Base-by-base conservation (phyloP, 2,113 vertebrate genomes). In the Todiramphus chloris region DNA sequence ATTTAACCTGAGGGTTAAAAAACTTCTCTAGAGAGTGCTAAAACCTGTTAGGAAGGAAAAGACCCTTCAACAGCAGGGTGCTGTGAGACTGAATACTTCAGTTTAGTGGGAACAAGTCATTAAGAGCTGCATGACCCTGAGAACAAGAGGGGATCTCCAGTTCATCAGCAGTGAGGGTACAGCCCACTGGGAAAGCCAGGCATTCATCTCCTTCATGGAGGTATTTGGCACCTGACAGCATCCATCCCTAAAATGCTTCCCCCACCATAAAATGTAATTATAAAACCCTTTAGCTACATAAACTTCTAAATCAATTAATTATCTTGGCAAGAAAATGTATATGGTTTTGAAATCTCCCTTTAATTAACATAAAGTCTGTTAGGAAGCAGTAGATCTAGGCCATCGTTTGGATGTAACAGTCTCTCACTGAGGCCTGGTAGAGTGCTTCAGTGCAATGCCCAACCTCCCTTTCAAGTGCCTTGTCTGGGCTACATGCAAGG, bases 351-450 rank as follows among this genome's bases (percentile, higher is more conserved):
- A 84, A 92, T 79, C 41, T 94, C 53, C 12, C 58, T 87, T 94
- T 96, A 97, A 96, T 97, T 96, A 97, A 96, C 58, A 39, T 23
- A 8, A 87, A 75, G 41, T 79, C 70, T 4, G 3, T 93, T 92
- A 89, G 69, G 70, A 94, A 94, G 74, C 3, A 1, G 66, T 66
- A 96, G 67, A 94, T 96, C 80, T 94, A 73, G 89, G 92, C 60
- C 80, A 84, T 89, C 28, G 11, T 19, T 92, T 89, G 66, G 33
- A 53, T 0, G 1, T 68, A 78, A 55, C 39, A 53, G 33, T 63
- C 28, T 83, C 41, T 85, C n/a, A 24, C 53, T 53, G 66, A 75
- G 48, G 56, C 46, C 56, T 81, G 80, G 48, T 21, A 87, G 39
- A 79, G 7, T 23, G 21, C 56, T 35, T 59, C 66, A 48, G 10